These are phyloP conservation scores for Garra rufa DNA, from an alignment of 2,113 vertebrate genomes.

Conservation along the genomic window DNA sequence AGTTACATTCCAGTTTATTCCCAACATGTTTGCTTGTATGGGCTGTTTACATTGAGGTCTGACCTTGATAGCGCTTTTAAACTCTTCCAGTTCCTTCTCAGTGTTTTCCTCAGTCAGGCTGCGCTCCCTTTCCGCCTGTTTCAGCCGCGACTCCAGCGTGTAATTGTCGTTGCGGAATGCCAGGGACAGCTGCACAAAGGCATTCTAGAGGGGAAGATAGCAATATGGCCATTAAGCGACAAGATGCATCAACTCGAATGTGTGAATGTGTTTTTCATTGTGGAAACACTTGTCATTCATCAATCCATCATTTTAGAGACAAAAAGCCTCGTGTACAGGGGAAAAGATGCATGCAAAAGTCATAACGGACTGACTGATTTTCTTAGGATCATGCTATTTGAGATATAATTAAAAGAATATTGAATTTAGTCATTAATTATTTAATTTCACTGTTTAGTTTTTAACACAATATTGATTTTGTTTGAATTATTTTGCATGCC, in stretches of 20 bases:
- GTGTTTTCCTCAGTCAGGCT: conserved; percentile 94
- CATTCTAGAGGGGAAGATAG: conserved; percentile 82
- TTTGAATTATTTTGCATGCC: neutral
- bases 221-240: neutral
- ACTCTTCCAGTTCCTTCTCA: conserved; percentile 94
- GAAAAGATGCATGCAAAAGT: neutral
- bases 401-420: neutral
- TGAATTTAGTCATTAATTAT: neutral
- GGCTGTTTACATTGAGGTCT: conserved; percentile 42
- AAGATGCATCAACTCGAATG: neutral
- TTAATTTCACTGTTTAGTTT: neutral
- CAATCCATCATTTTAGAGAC: neutral
- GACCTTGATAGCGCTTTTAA: conserved; percentile 91
- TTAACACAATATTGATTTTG: neutral
- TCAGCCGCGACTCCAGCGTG: conserved; percentile 92
- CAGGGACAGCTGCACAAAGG: conserved; percentile 96
- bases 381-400: neutral
- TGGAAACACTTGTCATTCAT: neutral
- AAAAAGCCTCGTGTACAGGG: neutral
- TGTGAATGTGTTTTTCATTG: no score
- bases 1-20: neutral
- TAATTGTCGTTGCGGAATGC: conserved; percentile 99
- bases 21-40: neutral
- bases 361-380: neutral
- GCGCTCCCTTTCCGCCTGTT: conserved; percentile 92